phyloP scores from a whole-genome alignment of 1,140 invertebrate genomes.

The Callitettix versicolor region DNA sequence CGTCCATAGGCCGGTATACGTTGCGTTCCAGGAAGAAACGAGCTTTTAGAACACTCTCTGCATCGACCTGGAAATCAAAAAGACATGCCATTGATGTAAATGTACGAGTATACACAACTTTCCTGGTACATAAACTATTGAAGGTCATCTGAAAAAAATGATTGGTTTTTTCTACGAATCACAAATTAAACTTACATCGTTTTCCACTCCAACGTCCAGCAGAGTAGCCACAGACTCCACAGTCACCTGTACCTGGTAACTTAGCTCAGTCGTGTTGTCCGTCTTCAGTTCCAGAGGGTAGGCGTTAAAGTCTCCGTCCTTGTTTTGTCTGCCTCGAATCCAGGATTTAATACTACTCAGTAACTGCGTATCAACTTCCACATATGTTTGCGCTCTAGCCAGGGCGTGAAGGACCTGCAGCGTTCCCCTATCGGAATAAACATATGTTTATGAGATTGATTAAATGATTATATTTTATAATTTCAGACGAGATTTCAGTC shows the following conservation, averaged over 20 bases:
- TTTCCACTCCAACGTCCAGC: constrained; percentile 46
- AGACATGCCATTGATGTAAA: too few species aligned
- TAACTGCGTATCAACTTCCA: constrained; percentile 44
- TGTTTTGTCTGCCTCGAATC: constrained; percentile 44
- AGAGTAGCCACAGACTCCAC: constrained; percentile 45
- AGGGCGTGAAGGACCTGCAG: constrained; percentile 45
- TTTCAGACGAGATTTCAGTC: too few species aligned
- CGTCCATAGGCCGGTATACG: constrained; percentile 39
- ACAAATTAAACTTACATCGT: constrained; percentile 33
- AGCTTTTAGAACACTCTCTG: constrained; percentile 36
- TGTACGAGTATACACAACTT: too few species aligned
- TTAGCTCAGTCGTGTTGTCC: constrained; percentile 28
- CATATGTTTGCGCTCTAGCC: constrained; percentile 43
- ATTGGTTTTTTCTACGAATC: too few species aligned
- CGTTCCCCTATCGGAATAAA: constrained; percentile 38
- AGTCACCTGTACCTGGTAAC: constrained; percentile 43
- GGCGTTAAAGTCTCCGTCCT: constrained; percentile 46
- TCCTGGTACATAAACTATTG: too few species aligned
- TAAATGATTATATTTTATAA: too few species aligned
- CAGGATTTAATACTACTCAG: constrained; percentile 44
- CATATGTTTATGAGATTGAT: too few species aligned
- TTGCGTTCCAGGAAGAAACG: constrained; percentile 44
- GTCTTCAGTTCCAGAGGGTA: constrained; percentile 38
- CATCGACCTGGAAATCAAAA: constrained; percentile 36
- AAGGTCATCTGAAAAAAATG: not conserved